A percentile compares a stretch with the other conserved stretches of the same genome.
These are phyloP conservation scores for Ctena decussata DNA, from an alignment of 2,888 invertebrate genomes.

Conservation along the genomic window DNA sequence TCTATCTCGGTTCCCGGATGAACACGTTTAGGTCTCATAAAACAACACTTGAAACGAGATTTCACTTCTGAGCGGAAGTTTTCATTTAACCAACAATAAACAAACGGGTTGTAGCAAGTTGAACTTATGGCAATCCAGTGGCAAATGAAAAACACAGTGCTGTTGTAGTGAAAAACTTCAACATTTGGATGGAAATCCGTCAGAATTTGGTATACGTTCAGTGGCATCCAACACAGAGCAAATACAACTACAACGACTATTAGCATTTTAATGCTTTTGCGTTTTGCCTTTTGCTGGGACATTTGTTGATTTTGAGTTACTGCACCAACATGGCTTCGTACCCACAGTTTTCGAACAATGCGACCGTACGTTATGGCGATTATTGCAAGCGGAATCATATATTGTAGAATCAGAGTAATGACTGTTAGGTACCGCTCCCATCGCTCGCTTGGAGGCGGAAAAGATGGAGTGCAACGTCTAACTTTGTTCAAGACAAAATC, in stretches of 20 bases:
- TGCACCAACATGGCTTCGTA: conserved; percentile 85
- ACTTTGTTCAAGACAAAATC: conserved; percentile 63
- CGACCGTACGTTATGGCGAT: conserved; percentile 86
- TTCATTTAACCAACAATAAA: conserved; percentile 88
- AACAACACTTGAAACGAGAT: conserved; percentile 82
- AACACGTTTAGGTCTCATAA: conserved; percentile 55
- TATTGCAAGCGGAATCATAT: conserved; percentile 86
- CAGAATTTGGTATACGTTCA: conserved; percentile 87
- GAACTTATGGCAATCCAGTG: conserved; percentile 88
- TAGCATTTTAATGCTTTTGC: conserved; percentile 87
- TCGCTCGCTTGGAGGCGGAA: conserved; percentile 80
- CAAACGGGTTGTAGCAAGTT: conserved; percentile 88
- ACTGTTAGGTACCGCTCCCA: conserved; percentile 86
- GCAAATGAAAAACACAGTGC: conserved; percentile 86
- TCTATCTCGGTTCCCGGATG: conserved; percentile 68
- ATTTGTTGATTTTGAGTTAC: conserved; percentile 86
- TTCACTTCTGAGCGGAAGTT: conserved; percentile 86
- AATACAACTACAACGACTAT: conserved; percentile 87
- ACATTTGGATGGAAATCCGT: conserved; percentile 84
- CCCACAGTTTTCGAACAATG: conserved; percentile 84
- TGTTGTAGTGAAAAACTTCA: conserved; percentile 83
- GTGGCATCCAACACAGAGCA: conserved; percentile 88
- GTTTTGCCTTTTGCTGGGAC: conserved; percentile 85
- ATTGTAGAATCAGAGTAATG: conserved; percentile 86
- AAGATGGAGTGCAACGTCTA: conserved; percentile 84